phyloP scores from a whole-genome alignment of 2,113 vertebrate genomes.

The Tylochromis polylepis region DNA sequence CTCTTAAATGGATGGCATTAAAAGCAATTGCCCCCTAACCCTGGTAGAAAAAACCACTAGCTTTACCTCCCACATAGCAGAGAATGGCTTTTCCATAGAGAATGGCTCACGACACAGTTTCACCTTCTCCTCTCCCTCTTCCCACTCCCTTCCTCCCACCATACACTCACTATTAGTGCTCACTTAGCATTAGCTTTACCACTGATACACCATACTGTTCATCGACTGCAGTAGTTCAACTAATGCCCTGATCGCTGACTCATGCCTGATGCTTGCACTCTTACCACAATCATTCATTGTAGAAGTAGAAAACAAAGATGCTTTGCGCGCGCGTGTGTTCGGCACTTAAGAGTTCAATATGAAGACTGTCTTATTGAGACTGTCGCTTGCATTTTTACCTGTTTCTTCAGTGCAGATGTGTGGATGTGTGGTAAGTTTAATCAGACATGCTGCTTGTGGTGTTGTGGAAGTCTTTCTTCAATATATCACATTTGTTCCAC shows the following conservation, averaged over 20 bases:
- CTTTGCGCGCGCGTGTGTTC: constrained; percentile 12
- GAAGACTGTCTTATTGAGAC: neutral
- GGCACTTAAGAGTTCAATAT: neutral
- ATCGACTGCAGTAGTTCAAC: constrained; percentile 44
- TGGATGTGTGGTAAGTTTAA: constrained; percentile 57
- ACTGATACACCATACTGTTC: constrained; percentile 29
- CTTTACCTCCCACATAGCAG: constrained; percentile 29
- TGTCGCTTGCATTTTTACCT: constrained; percentile 9
- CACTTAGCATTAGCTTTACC: constrained; percentile 17
- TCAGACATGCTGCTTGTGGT: neutral
- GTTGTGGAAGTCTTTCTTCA: neutral
- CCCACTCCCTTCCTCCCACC: neutral
- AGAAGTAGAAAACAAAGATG: constrained; percentile 11
- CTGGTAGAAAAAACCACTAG: neutral
- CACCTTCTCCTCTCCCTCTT: constrained; percentile 7
- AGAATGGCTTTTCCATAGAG: constrained; percentile 68
- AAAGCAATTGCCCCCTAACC: constrained; percentile 49
- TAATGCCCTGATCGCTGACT: constrained; percentile 49
- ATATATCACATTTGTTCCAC: neutral
- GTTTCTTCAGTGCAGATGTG: constrained; percentile 10
- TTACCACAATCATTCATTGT: constrained; percentile 56
- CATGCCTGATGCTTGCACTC: constrained; percentile 77
- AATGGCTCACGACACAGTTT: constrained; percentile 55
- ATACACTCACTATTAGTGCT: constrained; percentile 34
- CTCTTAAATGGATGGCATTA: constrained; percentile 53